A percentile compares a stretch with the other conserved stretches of the same genome.
Evolutionary conservation across 1,140 invertebrate genomes (phyloP).

Genomic region (Drosophila ambigua): DNA sequence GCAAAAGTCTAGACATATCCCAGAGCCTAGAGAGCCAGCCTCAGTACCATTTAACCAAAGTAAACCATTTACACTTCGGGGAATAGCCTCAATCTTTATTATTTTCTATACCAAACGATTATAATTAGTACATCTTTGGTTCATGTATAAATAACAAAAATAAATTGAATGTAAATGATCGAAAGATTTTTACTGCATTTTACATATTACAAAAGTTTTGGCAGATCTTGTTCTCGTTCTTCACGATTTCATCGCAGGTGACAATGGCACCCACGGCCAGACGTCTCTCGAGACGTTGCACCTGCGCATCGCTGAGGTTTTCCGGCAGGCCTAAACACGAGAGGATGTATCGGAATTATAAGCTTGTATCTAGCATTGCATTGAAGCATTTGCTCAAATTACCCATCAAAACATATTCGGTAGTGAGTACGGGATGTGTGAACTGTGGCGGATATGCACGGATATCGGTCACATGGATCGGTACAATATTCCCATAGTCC

Average conservation of each 20-base stretch:
- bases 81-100: too few relatives aligned
- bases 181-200: background rate
- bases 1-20: too few relatives aligned
- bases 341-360: too few relatives aligned
- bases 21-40: too few relatives aligned
- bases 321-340: constrained; percentile 25
- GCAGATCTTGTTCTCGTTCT: constrained; percentile 14
- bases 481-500: constrained; percentile 73
- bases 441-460: constrained; percentile 69
- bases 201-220: background rate
- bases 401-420: constrained; percentile 58
- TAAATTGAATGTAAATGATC: too few relatives aligned
- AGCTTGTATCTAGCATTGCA: too few relatives aligned
- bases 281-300: constrained; percentile 38
- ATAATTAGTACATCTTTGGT: too few relatives aligned
- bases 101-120: too few relatives aligned
- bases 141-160: too few relatives aligned
- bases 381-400: background rate
- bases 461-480: constrained; percentile 57
- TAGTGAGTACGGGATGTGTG: constrained; percentile 62
- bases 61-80: too few relatives aligned
- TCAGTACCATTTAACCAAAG: too few relatives aligned
- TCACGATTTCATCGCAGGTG: constrained; percentile 45
- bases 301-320: constrained; percentile 13
- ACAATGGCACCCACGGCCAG: constrained; percentile 49